Conservation (phyloP, 2,797 vertebrate species). For the Rhinella marina region DNA sequence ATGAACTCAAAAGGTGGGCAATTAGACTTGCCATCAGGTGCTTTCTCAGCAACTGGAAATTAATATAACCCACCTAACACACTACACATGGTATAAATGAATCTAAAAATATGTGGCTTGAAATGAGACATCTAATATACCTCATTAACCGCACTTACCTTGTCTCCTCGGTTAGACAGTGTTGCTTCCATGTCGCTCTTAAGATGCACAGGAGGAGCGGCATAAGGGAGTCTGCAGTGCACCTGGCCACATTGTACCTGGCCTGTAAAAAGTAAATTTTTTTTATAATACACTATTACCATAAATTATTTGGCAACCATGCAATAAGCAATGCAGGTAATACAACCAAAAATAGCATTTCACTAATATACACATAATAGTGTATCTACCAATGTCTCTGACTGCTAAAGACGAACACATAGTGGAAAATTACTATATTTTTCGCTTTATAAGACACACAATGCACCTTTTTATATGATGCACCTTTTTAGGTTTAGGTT, state of each 20-base stretch:
- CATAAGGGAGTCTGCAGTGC: conserved; percentile 82
- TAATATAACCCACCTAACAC: too few species aligned
- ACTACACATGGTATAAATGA: too few species aligned
- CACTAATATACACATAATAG: not conserved
- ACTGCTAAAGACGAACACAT: too few species aligned
- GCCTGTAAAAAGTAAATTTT: conserved; percentile 73
- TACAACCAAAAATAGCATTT: not conserved
- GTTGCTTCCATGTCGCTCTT: conserved; percentile 83
- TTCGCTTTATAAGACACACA: too few species aligned
- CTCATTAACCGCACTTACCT: conserved; percentile 70
- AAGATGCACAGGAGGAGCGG: conserved; percentile 81
- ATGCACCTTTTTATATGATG: too few species aligned
- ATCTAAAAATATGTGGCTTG: too few species aligned
- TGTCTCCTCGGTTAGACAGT: conserved; percentile 79
- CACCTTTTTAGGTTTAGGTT: too few species aligned
- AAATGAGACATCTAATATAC: not conserved
- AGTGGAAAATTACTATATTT: too few species aligned
- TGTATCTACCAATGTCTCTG: too few species aligned
- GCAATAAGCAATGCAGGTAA: not conserved
- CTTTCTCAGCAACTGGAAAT: too few species aligned
- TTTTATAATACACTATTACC: not conserved
- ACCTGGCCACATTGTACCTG: conserved; percentile 84
- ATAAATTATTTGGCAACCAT: not conserved
- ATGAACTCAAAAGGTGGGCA: too few species aligned
- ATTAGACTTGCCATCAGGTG: too few species aligned